Evolutionary conservation across 2,113 vertebrate genomes (phyloP), one percentile per base, ranked within the genome.

Genomic region (Cephalopterus ornatus): DNA sequence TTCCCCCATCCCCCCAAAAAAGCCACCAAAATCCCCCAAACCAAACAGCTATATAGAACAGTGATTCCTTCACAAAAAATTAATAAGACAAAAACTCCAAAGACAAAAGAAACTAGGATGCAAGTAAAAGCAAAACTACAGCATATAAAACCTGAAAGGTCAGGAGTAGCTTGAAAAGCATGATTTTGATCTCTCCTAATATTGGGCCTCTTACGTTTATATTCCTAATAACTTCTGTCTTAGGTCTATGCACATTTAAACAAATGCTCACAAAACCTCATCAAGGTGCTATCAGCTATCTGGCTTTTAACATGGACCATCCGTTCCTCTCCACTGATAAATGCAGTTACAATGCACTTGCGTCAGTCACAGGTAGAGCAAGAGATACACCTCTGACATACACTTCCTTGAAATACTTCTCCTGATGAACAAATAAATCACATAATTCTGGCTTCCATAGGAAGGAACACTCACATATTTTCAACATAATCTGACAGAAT

Each of bases 331-430:
- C n/a, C 37, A 65, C 12, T 59, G 39, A 70, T 63, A 70, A 81
- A 71, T 39, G 52, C 50, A 63, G n/a, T 72, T 82, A 35, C 42
- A 85, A 82, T 68, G 62, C 28, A 93, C 86, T 97, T 76, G 70
- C 70, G 27, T 92, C 35, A 17, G 65, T 49, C 53, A 61, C 65
- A 59, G 56, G 47, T 73, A 95, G 9, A 70, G 41, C 30, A 66
- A 73, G 65, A 87, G 41, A 88, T 50, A 24, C 4, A 33, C 7
- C 74, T 94, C 44, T 84, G 81, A 47, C 75, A 53, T 49, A 71
- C 13, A 8, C 22, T 56, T 92, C 52, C 92, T 68, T 79, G 85
- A 58, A 71, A 46, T 46, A 76, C 33, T 55, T 74, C 42, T 89
- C 50, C 87, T 58, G 71, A 23, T 27, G 41, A 90, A 76, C 68